A percentile compares a stretch with the other conserved stretches of the same genome.
These are phyloP conservation scores for Eulithis prunata DNA, from an alignment of 2,888 invertebrate species.

Conservation along the genomic window DNA sequence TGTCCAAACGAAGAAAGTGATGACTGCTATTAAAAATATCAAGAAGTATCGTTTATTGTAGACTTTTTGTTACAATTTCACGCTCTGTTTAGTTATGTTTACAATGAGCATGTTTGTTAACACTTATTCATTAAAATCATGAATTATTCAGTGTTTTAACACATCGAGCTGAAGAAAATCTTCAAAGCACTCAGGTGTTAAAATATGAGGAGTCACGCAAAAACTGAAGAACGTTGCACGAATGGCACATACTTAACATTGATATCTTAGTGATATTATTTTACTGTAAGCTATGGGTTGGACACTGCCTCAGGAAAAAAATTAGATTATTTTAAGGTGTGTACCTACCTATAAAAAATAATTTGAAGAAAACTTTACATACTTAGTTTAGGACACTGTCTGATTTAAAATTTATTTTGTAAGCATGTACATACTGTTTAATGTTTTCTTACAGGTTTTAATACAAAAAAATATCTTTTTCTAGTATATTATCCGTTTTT, in stretches of 20 bases:
- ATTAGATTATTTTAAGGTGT: too few relatives aligned
- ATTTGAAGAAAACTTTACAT: too few relatives aligned
- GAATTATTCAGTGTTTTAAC: conserved; percentile 27
- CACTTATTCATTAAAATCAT: conserved; percentile 13
- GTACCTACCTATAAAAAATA: too few relatives aligned
- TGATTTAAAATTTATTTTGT: too few relatives aligned
- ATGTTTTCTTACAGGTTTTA: not conserved
- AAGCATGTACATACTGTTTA: too few relatives aligned
- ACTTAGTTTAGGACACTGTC: too few relatives aligned
- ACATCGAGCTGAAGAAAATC: conserved; percentile 3
- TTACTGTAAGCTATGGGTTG: too few relatives aligned
- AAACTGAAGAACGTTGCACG: not conserved
- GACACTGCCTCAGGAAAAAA: too few relatives aligned
- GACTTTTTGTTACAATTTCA: conserved; percentile 69
- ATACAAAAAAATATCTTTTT: not conserved
- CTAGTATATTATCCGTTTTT: not conserved
- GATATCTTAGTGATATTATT: too few relatives aligned
- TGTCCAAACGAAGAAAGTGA: conserved; percentile 35
- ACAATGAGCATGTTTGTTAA: conserved; percentile 28
- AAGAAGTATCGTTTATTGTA: conserved; percentile 45
- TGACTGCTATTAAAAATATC: conserved; percentile 51
- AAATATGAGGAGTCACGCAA: not conserved
- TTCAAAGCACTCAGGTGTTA: conserved; percentile 4
- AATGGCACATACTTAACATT: too few relatives aligned
- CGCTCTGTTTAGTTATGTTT: conserved; percentile 57